A percentile compares a stretch with the other conserved stretches of the same genome.
phyloP scores from a whole-genome alignment of 2,888 invertebrate species.

The Chrysotoxum bicinctum region DNA sequence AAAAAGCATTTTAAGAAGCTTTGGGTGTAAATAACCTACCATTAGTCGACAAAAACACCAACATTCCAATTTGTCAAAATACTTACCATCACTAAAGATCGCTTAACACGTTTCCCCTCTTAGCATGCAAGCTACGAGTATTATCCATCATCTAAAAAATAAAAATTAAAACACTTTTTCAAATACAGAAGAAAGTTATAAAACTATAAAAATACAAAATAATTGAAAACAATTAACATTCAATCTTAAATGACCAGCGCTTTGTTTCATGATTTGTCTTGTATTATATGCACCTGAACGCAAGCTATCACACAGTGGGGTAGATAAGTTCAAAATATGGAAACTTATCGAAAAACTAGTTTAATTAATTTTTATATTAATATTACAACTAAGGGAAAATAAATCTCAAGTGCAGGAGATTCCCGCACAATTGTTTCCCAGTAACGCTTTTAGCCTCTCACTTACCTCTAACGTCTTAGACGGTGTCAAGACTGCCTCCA shows the following conservation, averaged over 20 bases:
- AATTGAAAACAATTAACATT: slow-evolving; percentile 65
- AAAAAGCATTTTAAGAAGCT: too few species aligned
- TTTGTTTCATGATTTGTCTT: background rate
- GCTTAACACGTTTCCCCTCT: slow-evolving; percentile 1
- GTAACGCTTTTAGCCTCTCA: too few species aligned
- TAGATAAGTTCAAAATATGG: background rate
- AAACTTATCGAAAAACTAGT: too few species aligned
- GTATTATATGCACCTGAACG: slow-evolving; percentile 54
- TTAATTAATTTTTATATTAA: too few species aligned
- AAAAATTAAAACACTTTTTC: slow-evolving; percentile 15
- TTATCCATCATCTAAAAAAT: slow-evolving; percentile 25
- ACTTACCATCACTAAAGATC: slow-evolving; percentile 42
- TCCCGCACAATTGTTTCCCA: too few species aligned
- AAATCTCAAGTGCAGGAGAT: too few species aligned
- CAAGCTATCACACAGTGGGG: slow-evolving; percentile 14
- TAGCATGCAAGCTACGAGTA: slow-evolving; percentile 11
- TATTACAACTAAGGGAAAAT: too few species aligned
- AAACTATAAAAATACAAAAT: slow-evolving; percentile 1
- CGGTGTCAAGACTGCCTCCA: too few species aligned
- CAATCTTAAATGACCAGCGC: slow-evolving; percentile 30
- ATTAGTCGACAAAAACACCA: background rate
- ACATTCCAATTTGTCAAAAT: slow-evolving; percentile 66
- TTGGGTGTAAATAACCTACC: too few species aligned
- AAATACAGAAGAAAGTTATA: background rate
- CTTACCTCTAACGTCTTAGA: too few species aligned